Evolutionary conservation across 2,888 invertebrate species (phyloP), one percentile per base, ranked within the genome.

Genomic region (Agrilus mali): DNA sequence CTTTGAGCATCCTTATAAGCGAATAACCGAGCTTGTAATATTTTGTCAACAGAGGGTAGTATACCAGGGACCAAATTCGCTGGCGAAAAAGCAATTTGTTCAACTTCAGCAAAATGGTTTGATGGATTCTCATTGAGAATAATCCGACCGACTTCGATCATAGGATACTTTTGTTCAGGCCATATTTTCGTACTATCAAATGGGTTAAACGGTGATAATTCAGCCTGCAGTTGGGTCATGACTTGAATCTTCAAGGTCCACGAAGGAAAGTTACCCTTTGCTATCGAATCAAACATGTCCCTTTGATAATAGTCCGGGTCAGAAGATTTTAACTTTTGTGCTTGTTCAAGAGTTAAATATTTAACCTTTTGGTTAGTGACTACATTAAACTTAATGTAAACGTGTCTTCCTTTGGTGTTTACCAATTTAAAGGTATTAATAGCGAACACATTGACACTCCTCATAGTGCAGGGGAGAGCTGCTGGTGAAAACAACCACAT

Each of bases 161-260:
- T 69, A 2, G 94, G 94, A 65, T 71, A 94, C 2, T 92, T 87
- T 12, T 70, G 69, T 51, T 93, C 90, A 0, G 90, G 77, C 95
- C 95, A 95, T 4, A 90, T 70, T 72, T 95, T 94, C 1, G 94
- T 93, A 44, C 90, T 64, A 64, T 95, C 95, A 64, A 96, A 95
- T 17, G 94, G 93, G 73, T 95, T 92, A 66, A 80, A 90, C 51
- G 74, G 74, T 61, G 72, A 78, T 33, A 70, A 79, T 55, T 86
- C 83, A 1, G 88, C 90, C 66, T 95, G 80, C 45, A 82, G 81
- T 59, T 78, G 79, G 1, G 90, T 89, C 94, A 95, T 95, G 7
- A 65, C 78, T 69, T 90, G 89, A 48, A 94, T 79, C 56, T 76
- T 82, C 44, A 90, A 65, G 2, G 82, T 82, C 86, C 88, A 95